Conservation (phyloP, 2,113 vertebrate genomes). For the Aegithalos caudatus region DNA sequence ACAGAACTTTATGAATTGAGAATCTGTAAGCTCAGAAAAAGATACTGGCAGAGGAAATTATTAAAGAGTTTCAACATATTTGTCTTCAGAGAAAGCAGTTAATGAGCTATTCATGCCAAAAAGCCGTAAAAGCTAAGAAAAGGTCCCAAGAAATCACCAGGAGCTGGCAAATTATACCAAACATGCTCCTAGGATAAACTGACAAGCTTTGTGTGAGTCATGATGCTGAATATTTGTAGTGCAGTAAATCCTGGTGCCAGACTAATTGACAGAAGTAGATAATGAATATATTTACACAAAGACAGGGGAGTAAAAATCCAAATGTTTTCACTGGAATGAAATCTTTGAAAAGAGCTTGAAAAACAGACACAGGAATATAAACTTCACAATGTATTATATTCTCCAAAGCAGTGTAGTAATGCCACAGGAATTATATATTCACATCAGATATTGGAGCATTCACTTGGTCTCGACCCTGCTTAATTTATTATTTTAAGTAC, state of each 20-base stretch:
- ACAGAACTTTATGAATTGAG: not conserved
- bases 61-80: not conserved
- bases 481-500: not conserved
- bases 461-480: not conserved
- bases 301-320: not conserved
- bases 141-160: not conserved
- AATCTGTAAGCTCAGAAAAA: not conserved
- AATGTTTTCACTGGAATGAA: not conserved
- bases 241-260: not conserved
- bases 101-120: not conserved
- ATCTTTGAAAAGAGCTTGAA: not conserved
- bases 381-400: not conserved
- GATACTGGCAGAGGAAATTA: not conserved
- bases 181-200: not conserved
- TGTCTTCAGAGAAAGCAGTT: conserved; percentile 9
- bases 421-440: not conserved
- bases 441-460: fast-evolving
- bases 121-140: not conserved
- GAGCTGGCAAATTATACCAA: not conserved
- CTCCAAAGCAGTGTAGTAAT: not conserved
- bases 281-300: not conserved
- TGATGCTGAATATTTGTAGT: not conserved
- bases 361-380: not conserved
- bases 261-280: not conserved
- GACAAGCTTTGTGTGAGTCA: not conserved